Evolutionary conservation across 2,888 invertebrate species (phyloP), one percentile per base, ranked within the genome.

Genomic region (Limenitis camilla): DNA sequence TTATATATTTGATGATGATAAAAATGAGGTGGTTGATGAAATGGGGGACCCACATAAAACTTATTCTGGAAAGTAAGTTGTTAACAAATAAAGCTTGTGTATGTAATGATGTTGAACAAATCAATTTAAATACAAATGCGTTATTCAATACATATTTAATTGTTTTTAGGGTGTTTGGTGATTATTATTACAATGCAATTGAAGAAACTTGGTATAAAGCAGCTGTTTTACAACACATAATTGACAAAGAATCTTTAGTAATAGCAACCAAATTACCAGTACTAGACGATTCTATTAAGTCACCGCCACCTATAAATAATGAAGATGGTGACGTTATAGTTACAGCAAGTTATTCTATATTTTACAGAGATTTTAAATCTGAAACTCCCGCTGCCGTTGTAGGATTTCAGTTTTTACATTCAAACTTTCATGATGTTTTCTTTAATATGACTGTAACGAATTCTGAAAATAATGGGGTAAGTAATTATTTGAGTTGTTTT

Each of bases 181-280:
- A 95, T 65, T 76, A 89, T 42, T 92, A 95, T 69, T 90, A 71
- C 44, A 90, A 90, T 48, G 93, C 96, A 0, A 94, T 96, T 28
- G 96, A 97, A 72, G 96, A 96, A 75, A 92, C 94, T 0, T 97
- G 96, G 96, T 97, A 97, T 73, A 94, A 94, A 73, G 93, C 94
- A 58, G 96, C 97, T 0, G 94, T 97, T 5, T 89, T 96, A 40
- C 95, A 96, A 66, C 93, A 96, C 71, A 90, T 92, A 68, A 89
- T 92, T 40, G 93, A 94, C 66, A 88, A 91, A 6, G 92, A 94
- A 35, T 92, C 94, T 1, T 91, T 94, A 66, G 94, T 95, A 0
- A 92, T 93, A 66, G 91, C 94, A 2, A 92, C 95, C 0, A 93
- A 93, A 1, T 91, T 94, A 60, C 85, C 84, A 0, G 71, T 78